Evolutionary conservation across 2,888 invertebrate genomes (phyloP), one percentile per base, ranked within the genome.

Genomic region (Pyrochroa serraticornis): DNA sequence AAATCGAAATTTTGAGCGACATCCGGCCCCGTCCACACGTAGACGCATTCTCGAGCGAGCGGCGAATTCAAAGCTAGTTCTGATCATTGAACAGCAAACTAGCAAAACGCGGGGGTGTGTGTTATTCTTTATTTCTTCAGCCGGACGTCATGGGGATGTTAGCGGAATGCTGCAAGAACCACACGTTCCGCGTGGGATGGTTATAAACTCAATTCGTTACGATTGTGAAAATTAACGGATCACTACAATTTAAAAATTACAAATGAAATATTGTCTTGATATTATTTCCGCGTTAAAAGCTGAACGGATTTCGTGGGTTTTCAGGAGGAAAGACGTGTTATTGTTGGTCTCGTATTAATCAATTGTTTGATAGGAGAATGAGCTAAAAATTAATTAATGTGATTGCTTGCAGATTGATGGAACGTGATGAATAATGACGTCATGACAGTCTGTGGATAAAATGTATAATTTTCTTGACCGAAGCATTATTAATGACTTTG

Each of bases 381-480:
- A 22, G 22, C 22, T 42, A 41, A 46, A 56, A 58, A 64, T 63
- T 66, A 66, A 69, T 67, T 67, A 64, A 63, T 64, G 55, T 60
- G 48, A 59, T 55, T 48, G 59, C 49, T 65, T 56, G 56, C 38
- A 58, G 62, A 63, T 65, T 60, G 66, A 71, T 69, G 71, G 54
- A 55, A 55, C 43, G 43, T 48, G 14, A 75, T 75, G 75, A 77
- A 67, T 74, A 73, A 77, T 75, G 73, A 75, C 71, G 71, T 73
- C 71, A 73, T 74, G 76, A 77, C 76, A 77, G 75, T 75, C 73
- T 74, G 75, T 71, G 75, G 73, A 71, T 75, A 71, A 76, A 76
- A 76, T 75, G 73, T 75, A 73, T 76, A 75, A 76, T 77, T 75
- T 76, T 73, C 74, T 72, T 72, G 73, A 74, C 76, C 77, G 70